phyloP scores from a whole-genome alignment of 1,140 invertebrate genomes.

The Zaprionus ghesquierei region DNA sequence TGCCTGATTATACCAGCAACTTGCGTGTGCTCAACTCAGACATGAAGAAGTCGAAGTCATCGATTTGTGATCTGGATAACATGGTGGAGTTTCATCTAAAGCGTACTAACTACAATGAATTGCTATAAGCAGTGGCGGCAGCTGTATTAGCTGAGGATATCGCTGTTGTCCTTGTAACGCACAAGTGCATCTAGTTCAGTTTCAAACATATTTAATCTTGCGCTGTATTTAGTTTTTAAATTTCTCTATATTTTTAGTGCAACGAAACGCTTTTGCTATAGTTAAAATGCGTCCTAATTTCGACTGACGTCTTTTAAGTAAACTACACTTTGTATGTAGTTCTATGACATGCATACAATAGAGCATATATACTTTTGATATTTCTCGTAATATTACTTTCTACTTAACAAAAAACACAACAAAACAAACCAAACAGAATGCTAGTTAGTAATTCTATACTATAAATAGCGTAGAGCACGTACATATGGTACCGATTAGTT shows the following conservation, averaged over 20 bases:
- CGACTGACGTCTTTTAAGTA: conserved; percentile 70
- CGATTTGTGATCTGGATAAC: conserved; percentile 75
- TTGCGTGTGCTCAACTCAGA: conserved; percentile 73
- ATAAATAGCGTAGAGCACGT: conserved; percentile 14
- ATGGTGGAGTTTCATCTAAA: conserved; percentile 80
- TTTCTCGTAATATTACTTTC: conserved; percentile 47
- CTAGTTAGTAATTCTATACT: conserved; percentile 46
- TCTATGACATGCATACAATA: conserved; percentile 23
- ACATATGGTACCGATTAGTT: conserved; percentile 40
- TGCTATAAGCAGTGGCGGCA: conserved; percentile 21
- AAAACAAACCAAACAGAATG: background rate
- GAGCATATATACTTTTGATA: conserved; percentile 56
- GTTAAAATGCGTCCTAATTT: conserved; percentile 70
- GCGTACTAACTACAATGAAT: conserved; percentile 39
- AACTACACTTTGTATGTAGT: conserved; percentile 37
- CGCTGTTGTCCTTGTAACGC: conserved; percentile 16
- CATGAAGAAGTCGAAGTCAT: conserved; percentile 76
- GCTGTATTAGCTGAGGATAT: background rate
- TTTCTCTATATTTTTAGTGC: conserved; percentile 41
- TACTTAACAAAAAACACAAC: conserved; percentile 19
- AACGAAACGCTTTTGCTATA: conserved; percentile 69
- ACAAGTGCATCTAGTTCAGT: conserved; percentile 70
- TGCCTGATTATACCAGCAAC: conserved; percentile 69
- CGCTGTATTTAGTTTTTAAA: conserved; percentile 65
- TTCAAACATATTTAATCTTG: conserved; percentile 57